Conservation (phyloP, 2,113 vertebrate genomes). For the Callospermophilus lateralis region DNA sequence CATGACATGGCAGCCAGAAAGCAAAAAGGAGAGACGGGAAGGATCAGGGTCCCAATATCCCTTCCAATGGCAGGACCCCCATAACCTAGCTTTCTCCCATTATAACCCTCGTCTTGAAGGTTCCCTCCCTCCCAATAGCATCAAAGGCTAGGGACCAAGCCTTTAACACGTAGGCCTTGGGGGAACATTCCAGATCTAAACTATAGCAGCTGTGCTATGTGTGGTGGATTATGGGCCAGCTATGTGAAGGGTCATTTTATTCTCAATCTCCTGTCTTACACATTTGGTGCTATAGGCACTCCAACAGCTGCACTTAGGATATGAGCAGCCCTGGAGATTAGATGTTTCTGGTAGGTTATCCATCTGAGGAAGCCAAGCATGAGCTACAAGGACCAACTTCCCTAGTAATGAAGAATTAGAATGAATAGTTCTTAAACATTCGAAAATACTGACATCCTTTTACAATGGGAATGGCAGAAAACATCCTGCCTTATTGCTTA, state of each 20-base stretch:
- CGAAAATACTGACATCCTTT: not conserved
- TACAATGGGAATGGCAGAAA: not conserved
- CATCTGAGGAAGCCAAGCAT: not conserved
- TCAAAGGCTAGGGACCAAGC: not conserved
- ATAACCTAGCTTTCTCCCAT: not conserved
- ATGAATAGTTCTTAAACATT: conserved; percentile 47
- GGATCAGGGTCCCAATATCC: not conserved
- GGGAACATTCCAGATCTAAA: not conserved
- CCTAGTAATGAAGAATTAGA: conserved; percentile 5
- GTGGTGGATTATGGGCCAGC: not conserved
- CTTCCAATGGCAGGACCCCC: no score
- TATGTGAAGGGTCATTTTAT: not conserved
- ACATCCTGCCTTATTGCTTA: not conserved
- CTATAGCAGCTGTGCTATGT: not conserved
- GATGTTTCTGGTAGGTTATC: conserved; percentile 21
- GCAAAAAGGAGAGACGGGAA: not conserved
- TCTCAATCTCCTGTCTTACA: not conserved
- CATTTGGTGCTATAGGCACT: not conserved
- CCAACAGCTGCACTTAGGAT: not conserved
- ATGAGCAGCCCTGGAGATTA: not conserved
- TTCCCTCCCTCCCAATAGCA: not conserved
- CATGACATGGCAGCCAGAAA: not conserved
- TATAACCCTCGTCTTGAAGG: not conserved
- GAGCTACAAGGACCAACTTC: not conserved
- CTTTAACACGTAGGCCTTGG: not conserved